Percentiles rank a stretch among this genome's conserved stretches.
Conservation (phyloP, 2,113 vertebrate genomes). For the Erythrolamprus reginae region DNA sequence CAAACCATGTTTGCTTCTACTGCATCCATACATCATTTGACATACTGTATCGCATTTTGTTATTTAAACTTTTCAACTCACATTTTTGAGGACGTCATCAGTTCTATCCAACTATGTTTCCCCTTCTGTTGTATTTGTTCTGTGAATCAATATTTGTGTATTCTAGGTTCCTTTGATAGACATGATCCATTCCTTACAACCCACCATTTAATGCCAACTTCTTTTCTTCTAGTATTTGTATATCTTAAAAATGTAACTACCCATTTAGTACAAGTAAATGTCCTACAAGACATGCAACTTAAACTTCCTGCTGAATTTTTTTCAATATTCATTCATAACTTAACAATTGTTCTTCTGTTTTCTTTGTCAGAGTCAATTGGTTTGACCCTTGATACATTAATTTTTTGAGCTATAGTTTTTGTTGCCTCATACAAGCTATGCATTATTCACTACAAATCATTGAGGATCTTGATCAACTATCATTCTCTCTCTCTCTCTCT, state of each 20-base stretch:
- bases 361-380: not conserved
- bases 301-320: not conserved
- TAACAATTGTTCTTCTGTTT: not conserved
- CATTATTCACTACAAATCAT: not conserved
- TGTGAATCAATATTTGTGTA: not conserved
- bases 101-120: not conserved
- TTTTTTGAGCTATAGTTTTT: not conserved
- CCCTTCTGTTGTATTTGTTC: not conserved
- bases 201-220: not conserved
- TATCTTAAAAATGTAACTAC: not conserved
- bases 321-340: not conserved
- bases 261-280: not conserved
- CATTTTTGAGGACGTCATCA: not conserved
- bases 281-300: not conserved
- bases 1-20: not conserved
- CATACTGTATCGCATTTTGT: not conserved
- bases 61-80: not conserved
- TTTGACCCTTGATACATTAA: not conserved
- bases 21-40: not conserved
- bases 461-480: not conserved
- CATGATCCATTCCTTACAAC: not conserved
- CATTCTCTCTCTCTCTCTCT: not conserved
- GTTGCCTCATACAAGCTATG: not conserved
- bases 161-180: not conserved
- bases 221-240: not conserved